Evolutionary conservation across 2,113 vertebrate species (phyloP).

Genomic region (Rhinichthys klamathensis): DNA sequence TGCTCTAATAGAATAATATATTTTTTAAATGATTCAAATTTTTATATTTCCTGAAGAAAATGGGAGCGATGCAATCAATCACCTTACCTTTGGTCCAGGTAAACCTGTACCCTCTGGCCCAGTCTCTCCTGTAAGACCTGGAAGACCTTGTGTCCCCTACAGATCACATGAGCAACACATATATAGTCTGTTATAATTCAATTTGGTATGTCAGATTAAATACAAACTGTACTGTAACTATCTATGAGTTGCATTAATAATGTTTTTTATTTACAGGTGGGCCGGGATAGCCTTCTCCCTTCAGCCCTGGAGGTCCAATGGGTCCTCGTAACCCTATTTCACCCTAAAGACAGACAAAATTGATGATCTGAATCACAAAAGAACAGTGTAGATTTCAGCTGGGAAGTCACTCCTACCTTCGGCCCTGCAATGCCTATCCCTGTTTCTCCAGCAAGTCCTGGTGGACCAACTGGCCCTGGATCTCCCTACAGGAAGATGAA

Average conservation of each 20-base stretch:
- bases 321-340: slow-evolving; percentile 77
- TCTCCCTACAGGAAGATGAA: slow-evolving; percentile 77
- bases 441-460: slow-evolving; percentile 76
- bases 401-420: slow-evolving; percentile 73
- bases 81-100: slow-evolving; percentile 83
- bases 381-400: neutral
- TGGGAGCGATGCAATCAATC: neutral
- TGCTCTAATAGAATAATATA: neutral
- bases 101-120: slow-evolving; percentile 80
- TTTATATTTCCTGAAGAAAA: neutral
- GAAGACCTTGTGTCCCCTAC: slow-evolving; percentile 79
- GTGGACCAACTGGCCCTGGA: slow-evolving; percentile 74
- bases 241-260: neutral
- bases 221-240: neutral
- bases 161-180: slow-evolving; percentile 26
- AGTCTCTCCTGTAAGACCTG: slow-evolving; percentile 77
- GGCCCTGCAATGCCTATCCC: slow-evolving; percentile 74
- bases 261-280: slow-evolving; percentile 73
- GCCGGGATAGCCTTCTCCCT: slow-evolving; percentile 82
- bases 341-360: slow-evolving; percentile 67
- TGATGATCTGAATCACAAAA: neutral
- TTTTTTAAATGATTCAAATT: neutral
- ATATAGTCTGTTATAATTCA: neutral
- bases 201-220: neutral
- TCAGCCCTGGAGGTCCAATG: slow-evolving; percentile 74